Evolutionary conservation across 2,797 vertebrate species (phyloP).

Genomic region (Anabacerthia variegaticeps): DNA sequence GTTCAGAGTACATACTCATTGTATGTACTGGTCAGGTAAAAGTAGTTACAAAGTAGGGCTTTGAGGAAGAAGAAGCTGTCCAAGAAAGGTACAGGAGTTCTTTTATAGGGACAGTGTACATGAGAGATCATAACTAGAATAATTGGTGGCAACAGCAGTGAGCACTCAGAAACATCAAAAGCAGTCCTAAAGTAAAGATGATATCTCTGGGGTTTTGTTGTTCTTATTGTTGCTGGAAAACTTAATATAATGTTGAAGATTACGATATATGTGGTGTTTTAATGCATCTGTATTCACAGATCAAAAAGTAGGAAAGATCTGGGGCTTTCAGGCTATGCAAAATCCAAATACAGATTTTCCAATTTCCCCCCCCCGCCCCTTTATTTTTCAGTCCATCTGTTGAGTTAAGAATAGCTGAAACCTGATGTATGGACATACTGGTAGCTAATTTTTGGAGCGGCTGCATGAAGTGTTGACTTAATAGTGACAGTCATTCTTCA

Average conservation of each 20-base stretch:
- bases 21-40: neutral
- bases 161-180: neutral
- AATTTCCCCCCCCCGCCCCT: fast-evolving
- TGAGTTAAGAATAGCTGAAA: neutral
- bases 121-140: neutral
- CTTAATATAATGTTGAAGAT: neutral
- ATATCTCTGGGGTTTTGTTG: neutral
- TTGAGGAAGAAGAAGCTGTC: neutral
- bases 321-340: neutral
- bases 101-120: neutral
- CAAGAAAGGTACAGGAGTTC: neutral
- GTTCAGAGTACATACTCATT: neutral
- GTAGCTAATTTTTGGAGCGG: neutral
- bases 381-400: neutral
- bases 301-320: neutral
- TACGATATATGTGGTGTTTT: neutral
- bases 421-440: neutral
- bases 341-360: neutral
- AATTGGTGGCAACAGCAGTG: neutral
- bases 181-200: neutral
- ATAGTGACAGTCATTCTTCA: neutral
- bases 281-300: neutral
- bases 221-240: neutral
- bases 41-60: neutral
- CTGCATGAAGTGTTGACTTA: neutral